These are phyloP conservation scores for Lasioglossum villosulum DNA, from an alignment of 2,888 invertebrate genomes.

Conservation along the genomic window DNA sequence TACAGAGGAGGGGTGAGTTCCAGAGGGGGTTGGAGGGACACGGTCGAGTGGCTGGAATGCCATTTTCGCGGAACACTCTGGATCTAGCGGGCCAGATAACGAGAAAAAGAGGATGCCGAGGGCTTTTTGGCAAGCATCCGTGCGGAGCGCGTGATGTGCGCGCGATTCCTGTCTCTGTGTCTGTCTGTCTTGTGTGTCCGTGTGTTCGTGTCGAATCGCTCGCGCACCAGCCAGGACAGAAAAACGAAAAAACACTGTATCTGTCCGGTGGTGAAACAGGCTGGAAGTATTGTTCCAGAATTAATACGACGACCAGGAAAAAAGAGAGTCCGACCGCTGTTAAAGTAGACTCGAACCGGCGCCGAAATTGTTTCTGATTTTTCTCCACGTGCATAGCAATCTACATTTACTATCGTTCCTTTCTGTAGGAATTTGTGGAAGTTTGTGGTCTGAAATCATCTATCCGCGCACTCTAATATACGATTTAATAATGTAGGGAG, in stretches of 20 bases:
- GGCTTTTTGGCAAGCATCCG: slow-evolving; percentile 61
- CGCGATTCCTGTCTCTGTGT: not conserved
- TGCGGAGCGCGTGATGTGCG: slow-evolving; percentile 45
- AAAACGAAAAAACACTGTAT: slow-evolving; percentile 26
- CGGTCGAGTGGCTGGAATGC: slow-evolving; percentile 67
- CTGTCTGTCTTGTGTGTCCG: not conserved
- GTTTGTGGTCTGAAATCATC: no score
- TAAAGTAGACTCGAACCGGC: slow-evolving; percentile 22
- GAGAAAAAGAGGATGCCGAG: slow-evolving; percentile 50
- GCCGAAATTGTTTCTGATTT: slow-evolving; percentile 41
- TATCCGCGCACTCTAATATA: no score
- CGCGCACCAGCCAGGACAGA: not conserved
- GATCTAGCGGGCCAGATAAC: slow-evolving; percentile 62
- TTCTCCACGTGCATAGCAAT: not conserved
- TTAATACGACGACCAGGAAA: slow-evolving; percentile 41
- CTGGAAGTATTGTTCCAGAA: slow-evolving; percentile 58
- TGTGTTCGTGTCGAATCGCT: slow-evolving; percentile 45
- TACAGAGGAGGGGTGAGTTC: not conserved
- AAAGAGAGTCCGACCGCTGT: slow-evolving; percentile 29
- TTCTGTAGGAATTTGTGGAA: no score
- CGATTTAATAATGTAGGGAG: no score
- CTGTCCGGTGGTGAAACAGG: slow-evolving; percentile 54
- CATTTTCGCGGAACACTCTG: slow-evolving; percentile 66
- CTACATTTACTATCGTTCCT: not conserved
- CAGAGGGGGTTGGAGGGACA: slow-evolving; percentile 35